Evolutionary conservation across 2,888 invertebrate genomes (phyloP), one percentile per base, ranked within the genome.

Genomic region (Galerucella nymphaeae): DNA sequence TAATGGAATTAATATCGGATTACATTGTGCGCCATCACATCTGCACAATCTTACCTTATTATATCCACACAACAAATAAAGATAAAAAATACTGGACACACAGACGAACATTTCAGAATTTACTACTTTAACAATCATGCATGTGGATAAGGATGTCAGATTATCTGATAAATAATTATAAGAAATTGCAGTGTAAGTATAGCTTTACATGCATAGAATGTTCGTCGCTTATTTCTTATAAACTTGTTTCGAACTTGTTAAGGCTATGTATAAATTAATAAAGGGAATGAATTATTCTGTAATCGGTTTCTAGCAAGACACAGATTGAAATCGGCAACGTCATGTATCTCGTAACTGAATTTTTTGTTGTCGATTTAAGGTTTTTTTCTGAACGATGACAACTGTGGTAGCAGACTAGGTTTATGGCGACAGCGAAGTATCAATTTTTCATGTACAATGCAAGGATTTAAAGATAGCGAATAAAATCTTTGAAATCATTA

Each of bases 151-250:
- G 72, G 61, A 65, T 72, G 74, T 74, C 76, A 69, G 71, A 76
- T 74, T 64, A 72, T 76, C 73, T 58, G 76, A 77, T 77, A 74
- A 75, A 77, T 77, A 77, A 77, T 77, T 77, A 77, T 75, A 74
- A 77, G 74, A 75, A 75, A 76, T 75, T 73, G 73, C 75, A 66
- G 55, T 76, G 75, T 70, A 71, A 70, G 74, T 76, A 72, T 71
- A 71, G 65, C 66, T 58, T 72, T 71, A 75, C 75, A 73, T 73
- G 72, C 63, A 64, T 75, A 73, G 62, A 73, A 71, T 65, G 62
- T 45, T 64, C 59, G 59, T 42, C 41, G 23, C 45, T 68, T 68
- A 20, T 68, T 61, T 61, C 68, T 67, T 67, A 67, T 59, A 53
- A 48, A 50, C 68, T 68, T 68, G 68, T 62, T 58, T 68, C 53